phyloP scores from a whole-genome alignment of 2,888 invertebrate genomes.

The Pelosia muscerda region DNA sequence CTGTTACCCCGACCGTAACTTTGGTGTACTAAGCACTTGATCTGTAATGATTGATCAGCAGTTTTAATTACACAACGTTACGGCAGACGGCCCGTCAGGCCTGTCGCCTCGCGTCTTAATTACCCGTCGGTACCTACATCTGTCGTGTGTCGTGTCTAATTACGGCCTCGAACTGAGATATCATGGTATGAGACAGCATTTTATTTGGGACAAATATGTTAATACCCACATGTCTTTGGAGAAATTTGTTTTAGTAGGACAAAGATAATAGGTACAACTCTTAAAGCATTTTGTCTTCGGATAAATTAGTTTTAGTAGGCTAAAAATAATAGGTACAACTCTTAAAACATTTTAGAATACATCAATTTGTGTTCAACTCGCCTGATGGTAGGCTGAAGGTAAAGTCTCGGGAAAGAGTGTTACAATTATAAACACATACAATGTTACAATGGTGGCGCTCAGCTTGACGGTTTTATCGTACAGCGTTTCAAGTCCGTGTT shows the following conservation, averaged over 20 bases:
- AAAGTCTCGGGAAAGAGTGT: too few species aligned
- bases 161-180: constrained; percentile 23
- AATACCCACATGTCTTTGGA: background rate
- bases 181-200: constrained; percentile 7
- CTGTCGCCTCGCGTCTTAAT: constrained; percentile 51
- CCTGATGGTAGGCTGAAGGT: too few species aligned
- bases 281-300: background rate
- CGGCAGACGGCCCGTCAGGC: constrained; percentile 18
- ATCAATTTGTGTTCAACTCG: too few species aligned
- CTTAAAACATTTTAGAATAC: too few species aligned
- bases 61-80: constrained; percentile 40
- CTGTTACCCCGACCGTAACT: too few species aligned
- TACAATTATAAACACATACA: too few species aligned
- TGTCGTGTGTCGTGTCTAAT: constrained; percentile 41
- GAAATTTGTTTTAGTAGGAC: background rate
- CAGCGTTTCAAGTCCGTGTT: constrained; percentile 2
- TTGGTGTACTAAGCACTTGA: background rate
- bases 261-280: too few species aligned
- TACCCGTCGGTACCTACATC: constrained; percentile 48
- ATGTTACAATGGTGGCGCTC: too few species aligned
- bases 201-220: constrained; percentile 10
- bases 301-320: background rate
- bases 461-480: too few species aligned
- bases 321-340: too few species aligned
- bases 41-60: constrained; percentile 29